A percentile compares a stretch with the other conserved stretches of the same genome.
phyloP scores from a whole-genome alignment of 2,113 vertebrate species.

The Neoarius graeffei region DNA sequence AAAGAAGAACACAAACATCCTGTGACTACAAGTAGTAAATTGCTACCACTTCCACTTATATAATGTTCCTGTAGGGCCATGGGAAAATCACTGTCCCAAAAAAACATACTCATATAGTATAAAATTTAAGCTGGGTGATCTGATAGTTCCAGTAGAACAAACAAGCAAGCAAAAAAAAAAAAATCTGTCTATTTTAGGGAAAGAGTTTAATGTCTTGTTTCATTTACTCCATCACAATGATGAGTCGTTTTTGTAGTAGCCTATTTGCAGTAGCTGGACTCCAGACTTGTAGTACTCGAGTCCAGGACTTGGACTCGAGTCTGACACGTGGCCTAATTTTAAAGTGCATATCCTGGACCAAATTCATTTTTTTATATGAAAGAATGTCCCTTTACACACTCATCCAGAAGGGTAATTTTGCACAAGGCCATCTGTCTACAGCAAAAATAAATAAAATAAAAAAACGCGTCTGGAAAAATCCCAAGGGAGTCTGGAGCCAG shows the following conservation, averaged over 20 bases:
- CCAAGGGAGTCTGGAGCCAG: too few species aligned
- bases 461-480: too few species aligned
- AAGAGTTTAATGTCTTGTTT: background rate
- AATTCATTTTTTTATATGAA: too few species aligned
- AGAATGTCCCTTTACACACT: too few species aligned
- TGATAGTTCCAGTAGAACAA: background rate
- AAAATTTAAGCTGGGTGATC: background rate
- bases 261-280: background rate
- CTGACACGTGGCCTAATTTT: too few species aligned
- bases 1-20: slow-evolving; percentile 55
- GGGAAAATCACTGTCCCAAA: slow-evolving; percentile 19
- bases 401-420: too few species aligned
- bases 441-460: too few species aligned
- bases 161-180: background rate
- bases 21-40: slow-evolving; percentile 40
- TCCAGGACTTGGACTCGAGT: too few species aligned
- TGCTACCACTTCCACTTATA: slow-evolving; percentile 33
- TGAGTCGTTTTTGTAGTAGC: background rate
- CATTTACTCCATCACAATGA: background rate
- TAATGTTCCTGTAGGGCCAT: slow-evolving; percentile 8
- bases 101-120: background rate
- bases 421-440: too few species aligned
- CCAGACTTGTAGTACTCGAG: too few species aligned
- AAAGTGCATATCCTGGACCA: too few species aligned
- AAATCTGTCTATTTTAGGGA: background rate